Conservation (phyloP, 2,797 vertebrate species). For the Synaphobranchus kaupii region DNA sequence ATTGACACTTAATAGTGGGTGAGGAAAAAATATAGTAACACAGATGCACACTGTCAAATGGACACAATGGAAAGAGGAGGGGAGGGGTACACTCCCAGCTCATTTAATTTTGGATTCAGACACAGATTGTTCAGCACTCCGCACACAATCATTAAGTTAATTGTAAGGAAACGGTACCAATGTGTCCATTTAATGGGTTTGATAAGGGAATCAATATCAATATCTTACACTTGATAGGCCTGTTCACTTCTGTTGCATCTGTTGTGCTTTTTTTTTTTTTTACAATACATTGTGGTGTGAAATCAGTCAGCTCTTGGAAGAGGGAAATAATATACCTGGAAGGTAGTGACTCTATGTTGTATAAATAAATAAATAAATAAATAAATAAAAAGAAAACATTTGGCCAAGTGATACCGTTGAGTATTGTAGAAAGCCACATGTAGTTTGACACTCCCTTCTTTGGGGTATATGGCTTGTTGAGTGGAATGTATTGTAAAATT, state of each 20-base stretch:
- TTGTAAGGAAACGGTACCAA: background rate
- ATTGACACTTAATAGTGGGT: conserved; percentile 80
- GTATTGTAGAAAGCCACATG: background rate
- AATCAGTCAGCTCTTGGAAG: background rate
- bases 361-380: background rate
- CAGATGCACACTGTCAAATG: background rate
- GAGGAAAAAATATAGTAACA: background rate
- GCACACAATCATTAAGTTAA: background rate
- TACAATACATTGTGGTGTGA: background rate
- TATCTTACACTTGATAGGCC: background rate
- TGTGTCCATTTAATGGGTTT: background rate
- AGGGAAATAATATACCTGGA: background rate
- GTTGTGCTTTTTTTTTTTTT: background rate
- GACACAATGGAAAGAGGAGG: background rate
- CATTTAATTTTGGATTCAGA: background rate
- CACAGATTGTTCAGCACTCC: background rate
- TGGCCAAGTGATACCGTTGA: background rate
- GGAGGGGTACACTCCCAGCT: background rate
- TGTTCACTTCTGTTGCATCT: background rate
- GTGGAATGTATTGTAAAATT: conserved; percentile 14
- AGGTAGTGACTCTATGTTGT: background rate
- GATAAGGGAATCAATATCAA: background rate
- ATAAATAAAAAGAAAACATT: background rate
- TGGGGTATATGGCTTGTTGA: background rate
- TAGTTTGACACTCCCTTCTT: conserved; percentile 13